Percentiles rank a stretch among this genome's conserved stretches.
phyloP scores from a whole-genome alignment of 2,797 vertebrate species.

The Myripristis jacobus region DNA sequence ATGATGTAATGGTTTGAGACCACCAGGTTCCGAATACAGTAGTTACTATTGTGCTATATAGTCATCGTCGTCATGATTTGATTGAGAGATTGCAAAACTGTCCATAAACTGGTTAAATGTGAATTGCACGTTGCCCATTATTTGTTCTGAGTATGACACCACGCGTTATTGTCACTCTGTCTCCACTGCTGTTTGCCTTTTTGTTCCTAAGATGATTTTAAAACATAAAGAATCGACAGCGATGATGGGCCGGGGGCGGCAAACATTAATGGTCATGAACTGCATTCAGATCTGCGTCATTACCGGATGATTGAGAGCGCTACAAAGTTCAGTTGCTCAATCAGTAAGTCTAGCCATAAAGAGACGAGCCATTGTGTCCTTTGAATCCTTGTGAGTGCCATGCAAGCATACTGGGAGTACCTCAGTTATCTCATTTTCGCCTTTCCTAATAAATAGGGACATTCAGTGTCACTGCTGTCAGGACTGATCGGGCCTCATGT shows the following conservation, averaged over 20 bases:
- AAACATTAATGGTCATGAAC: no score
- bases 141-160: conserved; percentile 48
- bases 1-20: conserved; percentile 18
- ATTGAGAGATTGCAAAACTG: conserved; percentile 65
- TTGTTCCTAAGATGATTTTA: background rate
- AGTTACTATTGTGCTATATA: conserved; percentile 65
- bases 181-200: background rate
- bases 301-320: no score
- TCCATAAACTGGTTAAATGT: conserved; percentile 75
- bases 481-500: conserved; percentile 37
- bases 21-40: conserved; percentile 41
- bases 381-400: background rate
- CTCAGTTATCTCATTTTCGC: background rate
- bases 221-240: background rate
- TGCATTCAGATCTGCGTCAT: background rate
- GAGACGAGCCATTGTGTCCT: background rate
- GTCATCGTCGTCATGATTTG: conserved; percentile 69
- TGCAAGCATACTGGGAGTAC: background rate
- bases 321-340: background rate
- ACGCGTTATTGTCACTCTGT: background rate
- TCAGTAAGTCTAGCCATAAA: background rate
- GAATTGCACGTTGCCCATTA: conserved; percentile 47
- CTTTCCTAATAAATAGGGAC: conserved; percentile 37
- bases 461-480: conserved; percentile 50
- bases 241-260: background rate